phyloP scores from a whole-genome alignment of 2,797 vertebrate genomes.

The Phalanger gymnotis region DNA sequence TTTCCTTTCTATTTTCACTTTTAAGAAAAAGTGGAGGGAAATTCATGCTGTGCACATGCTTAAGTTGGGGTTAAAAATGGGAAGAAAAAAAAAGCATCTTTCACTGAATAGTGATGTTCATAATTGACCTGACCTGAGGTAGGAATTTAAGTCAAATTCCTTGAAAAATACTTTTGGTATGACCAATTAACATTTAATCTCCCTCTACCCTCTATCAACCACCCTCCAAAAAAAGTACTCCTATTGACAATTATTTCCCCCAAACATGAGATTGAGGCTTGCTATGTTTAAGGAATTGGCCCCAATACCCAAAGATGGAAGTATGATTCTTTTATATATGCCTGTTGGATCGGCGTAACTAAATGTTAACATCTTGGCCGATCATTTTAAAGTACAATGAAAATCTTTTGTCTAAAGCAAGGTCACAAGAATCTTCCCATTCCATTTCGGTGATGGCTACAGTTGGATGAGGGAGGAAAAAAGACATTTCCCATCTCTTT shows the following conservation, averaged over 20 bases:
- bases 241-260: neutral
- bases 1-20: neutral
- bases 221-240: neutral
- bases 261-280: neutral
- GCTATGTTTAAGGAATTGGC: too few relatives aligned
- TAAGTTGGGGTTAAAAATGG: neutral
- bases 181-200: neutral
- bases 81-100: neutral
- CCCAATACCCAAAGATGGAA: neutral
- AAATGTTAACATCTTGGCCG: neutral
- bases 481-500: neutral
- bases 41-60: neutral
- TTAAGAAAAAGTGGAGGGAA: neutral
- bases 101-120: neutral
- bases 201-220: neutral
- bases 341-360: neutral
- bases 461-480: neutral
- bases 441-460: conserved; percentile 2
- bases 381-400: neutral
- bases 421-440: neutral
- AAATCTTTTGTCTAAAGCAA: neutral
- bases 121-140: neutral
- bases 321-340: neutral
- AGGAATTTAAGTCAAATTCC: conserved; percentile 7
- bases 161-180: neutral